Evolutionary conservation across 2,888 invertebrate genomes (phyloP).

Genomic region (Malacosoma neustria): DNA sequence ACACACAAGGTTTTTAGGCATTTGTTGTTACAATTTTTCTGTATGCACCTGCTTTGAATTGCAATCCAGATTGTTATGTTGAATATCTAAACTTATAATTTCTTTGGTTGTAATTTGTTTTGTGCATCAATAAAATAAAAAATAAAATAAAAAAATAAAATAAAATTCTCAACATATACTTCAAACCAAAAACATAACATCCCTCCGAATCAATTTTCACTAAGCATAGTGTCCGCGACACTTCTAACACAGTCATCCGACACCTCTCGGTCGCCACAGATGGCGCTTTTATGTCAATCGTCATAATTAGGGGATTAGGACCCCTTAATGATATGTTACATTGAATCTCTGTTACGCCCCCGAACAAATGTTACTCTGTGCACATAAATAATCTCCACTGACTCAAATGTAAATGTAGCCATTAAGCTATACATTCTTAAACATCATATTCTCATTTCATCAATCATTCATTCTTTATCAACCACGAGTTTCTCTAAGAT

Average conservation of each 20-base stretch:
- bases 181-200: conserved; percentile 11
- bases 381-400: conserved; percentile 53
- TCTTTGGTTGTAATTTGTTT: too few species aligned
- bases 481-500: conserved; percentile 3
- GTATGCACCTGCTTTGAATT: too few species aligned
- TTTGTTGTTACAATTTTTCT: too few species aligned
- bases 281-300: conserved; percentile 72
- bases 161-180: not conserved
- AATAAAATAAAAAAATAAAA: too few species aligned
- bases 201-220: conserved; percentile 27
- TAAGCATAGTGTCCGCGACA: conserved; percentile 20
- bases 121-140: too few species aligned
- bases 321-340: conserved; percentile 69
- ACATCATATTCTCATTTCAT: too few species aligned
- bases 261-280: conserved; percentile 64
- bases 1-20: too few species aligned
- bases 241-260: conserved; percentile 48
- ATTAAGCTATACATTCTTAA: too few species aligned
- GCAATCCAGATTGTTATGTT: too few species aligned
- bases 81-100: too few species aligned
- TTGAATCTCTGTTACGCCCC: conserved; percentile 65
- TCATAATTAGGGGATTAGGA: conserved; percentile 72
- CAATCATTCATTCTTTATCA: not conserved
- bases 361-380: conserved; percentile 55
- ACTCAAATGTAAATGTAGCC: conserved; percentile 19